Evolutionary conservation across 2,113 vertebrate genomes (phyloP), one percentile per base, ranked within the genome.

Genomic region (Dasyornis broadbenti): DNA sequence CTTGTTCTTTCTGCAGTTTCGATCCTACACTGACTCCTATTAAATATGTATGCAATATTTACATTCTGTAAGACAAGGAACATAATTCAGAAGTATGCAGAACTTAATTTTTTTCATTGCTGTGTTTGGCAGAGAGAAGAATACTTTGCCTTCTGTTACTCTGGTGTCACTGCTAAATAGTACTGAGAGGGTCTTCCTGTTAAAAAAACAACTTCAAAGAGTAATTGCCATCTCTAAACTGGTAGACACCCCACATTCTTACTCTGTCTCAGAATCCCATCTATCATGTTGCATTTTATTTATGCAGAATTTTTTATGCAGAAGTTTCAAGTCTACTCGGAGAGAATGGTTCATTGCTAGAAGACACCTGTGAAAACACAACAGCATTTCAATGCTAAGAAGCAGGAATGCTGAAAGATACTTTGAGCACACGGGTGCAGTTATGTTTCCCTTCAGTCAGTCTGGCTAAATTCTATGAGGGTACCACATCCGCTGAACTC

Each of bases 291-390:
- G 4, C 21, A 24, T 77, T 90, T 77, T 80, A 73, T 82, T 94
- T 85, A 92, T 2, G 4, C 19, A 57, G 57, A 33, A 33, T 52
- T 75, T 90, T 94, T 82, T 2, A 78, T 8, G 65, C 2, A 1
- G 26, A 78, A 60, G 56, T 64, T 92, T 86, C 64, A 19, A 78
- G 64, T 54, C 85, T 73, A 49, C 5, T 26, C 35, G 82, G 35
- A 76, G 28, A 78, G 73, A 82, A 31, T 31, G 50, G 70, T 37
- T 87, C 77, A 50, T 94, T 0, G 0, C 30, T 73, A 71, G 64
- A 90, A 92, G 69, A 87, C 93, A 89, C 65, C 89, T 92, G 89
- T 79, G 53, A 89, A 95, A 97, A 95, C 66, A 94, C 2, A 3
- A 63, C 47, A 73, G 54, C 18, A 69, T n/a, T 72, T 31, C 63